These are phyloP conservation scores for Thyatira batis DNA, from an alignment of 2,888 invertebrate species.

Conservation along the genomic window DNA sequence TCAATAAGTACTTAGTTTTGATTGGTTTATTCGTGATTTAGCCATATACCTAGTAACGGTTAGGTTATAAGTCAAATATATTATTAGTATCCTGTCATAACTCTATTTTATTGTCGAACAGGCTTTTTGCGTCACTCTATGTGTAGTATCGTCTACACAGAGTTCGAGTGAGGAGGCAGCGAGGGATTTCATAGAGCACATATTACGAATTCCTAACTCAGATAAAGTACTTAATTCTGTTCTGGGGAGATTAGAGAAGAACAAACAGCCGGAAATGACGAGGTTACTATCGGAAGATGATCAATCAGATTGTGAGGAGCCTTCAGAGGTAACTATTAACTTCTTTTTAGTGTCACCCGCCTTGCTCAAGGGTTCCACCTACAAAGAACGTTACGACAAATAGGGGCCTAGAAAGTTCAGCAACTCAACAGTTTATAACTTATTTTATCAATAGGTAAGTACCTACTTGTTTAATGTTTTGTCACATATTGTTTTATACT, in stretches of 20 bases:
- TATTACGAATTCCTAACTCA: conserved; percentile 59
- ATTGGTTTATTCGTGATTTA: no score
- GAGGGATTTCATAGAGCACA: conserved; percentile 61
- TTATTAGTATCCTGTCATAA: conserved; percentile 1
- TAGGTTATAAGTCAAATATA: background rate
- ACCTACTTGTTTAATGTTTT: background rate
- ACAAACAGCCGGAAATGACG: conserved; percentile 39
- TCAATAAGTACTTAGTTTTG: no score
- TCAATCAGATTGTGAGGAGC: conserved; percentile 48
- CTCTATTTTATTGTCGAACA: conserved; percentile 20
- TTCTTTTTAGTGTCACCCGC: no score
- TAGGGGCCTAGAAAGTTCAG: no score
- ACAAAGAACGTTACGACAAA: no score
- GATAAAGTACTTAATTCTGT: conserved; percentile 69
- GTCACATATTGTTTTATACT: background rate
- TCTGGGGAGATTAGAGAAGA: conserved; percentile 56
- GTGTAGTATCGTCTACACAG: conserved; percentile 40
- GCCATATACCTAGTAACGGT: no score
- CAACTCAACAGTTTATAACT: no score
- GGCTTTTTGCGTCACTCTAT: conserved; percentile 48
- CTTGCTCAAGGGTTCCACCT: no score
- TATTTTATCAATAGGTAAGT: no score
- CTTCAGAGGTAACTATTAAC: conserved; percentile 40
- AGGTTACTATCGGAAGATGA: conserved; percentile 35
- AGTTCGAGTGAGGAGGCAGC: conserved; percentile 51